Percentiles rank a stretch among this genome's conserved stretches.
phyloP scores from a whole-genome alignment of 2,888 invertebrate genomes.

The Amiota mariae region DNA sequence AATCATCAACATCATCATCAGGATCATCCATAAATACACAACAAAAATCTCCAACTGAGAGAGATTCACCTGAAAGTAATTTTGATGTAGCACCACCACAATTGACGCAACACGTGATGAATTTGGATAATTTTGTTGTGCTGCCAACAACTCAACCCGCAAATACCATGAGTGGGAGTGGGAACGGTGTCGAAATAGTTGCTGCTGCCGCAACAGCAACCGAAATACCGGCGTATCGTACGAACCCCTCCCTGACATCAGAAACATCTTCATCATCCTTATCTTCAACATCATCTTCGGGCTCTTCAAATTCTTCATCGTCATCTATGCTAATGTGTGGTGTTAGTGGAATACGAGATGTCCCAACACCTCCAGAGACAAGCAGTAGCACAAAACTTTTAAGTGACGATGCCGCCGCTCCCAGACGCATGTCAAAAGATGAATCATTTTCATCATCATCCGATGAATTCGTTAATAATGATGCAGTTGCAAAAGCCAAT shows the following conservation, averaged over 20 bases:
- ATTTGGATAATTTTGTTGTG: conserved; percentile 43
- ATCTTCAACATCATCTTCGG: conserved; percentile 62
- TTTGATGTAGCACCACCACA: conserved; percentile 64
- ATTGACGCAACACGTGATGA: conserved; percentile 54
- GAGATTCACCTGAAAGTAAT: conserved; percentile 68
- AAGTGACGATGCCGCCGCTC: conserved; percentile 36
- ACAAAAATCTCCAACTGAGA: conserved; percentile 59
- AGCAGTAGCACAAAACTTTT: conserved; percentile 31
- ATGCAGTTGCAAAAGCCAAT: conserved; percentile 35
- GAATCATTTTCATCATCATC: conserved; percentile 84
- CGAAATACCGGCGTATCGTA: conserved; percentile 51
- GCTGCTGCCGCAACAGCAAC: conserved; percentile 25
- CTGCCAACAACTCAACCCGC: conserved; percentile 38
- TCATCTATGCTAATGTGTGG: conserved; percentile 64
- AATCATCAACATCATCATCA: not conserved
- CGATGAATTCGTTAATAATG: conserved; percentile 82
- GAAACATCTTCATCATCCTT: conserved; percentile 64
- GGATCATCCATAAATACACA: not conserved
- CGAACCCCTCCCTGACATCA: conserved; percentile 64
- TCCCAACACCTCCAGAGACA: conserved; percentile 19
- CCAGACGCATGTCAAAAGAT: conserved; percentile 82
- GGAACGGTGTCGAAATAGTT: not conserved
- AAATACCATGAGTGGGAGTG: conserved; percentile 30
- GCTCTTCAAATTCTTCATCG: conserved; percentile 66
- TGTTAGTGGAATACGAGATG: conserved; percentile 37